Evolutionary conservation across 2,113 vertebrate species (phyloP), one percentile per base, ranked within the genome.

Genomic region (Hiodon tergisus): DNA sequence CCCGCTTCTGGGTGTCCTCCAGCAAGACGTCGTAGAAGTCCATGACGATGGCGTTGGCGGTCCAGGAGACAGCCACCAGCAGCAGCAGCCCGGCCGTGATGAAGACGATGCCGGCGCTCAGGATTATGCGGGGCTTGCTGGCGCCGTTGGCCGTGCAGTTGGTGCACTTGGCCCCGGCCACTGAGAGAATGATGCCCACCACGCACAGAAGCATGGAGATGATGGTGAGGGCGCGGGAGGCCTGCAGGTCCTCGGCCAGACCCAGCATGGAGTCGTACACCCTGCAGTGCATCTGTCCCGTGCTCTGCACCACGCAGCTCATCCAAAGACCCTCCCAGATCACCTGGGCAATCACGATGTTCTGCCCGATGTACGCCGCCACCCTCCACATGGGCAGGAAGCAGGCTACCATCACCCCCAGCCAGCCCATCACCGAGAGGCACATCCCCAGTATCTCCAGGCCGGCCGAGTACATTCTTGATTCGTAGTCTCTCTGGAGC

Each of bases 301-400:
- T 93, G 87, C 91, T 93, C 82, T 93, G 91, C 77, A 93, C 91
- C n/a, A 90, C 90, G 4, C 91, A 93, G 83, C 89, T 89, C 91
- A 93, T 93, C 91, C 91, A 93, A 78, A 93, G 80, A 59, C 91
- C 91, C 65, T 93, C 91, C 91, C 91, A 93, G 81, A 93, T 89
- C 68, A 93, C 88, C 85, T 93, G 91, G 1, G 91, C 91, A 78
- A 93, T 87, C 73, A 93, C 89, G 0, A 93, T 92, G 87, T 92
- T 92, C 85, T 93, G 90, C 58, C 91, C 91, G 48, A 93, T 81
- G 81, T 83, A 92, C 1, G 89, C 91, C 0, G 90, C 86, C 17
- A 93, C 91, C 6, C 87, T 85, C 91, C 91, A 92, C 91, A 92
- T 92, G 78, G 91, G 91, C 80, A 92, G 80, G 77, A 90, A 89